Evolutionary conservation across 2,113 vertebrate genomes (phyloP).

Genomic region (Mormoops blainvillei): DNA sequence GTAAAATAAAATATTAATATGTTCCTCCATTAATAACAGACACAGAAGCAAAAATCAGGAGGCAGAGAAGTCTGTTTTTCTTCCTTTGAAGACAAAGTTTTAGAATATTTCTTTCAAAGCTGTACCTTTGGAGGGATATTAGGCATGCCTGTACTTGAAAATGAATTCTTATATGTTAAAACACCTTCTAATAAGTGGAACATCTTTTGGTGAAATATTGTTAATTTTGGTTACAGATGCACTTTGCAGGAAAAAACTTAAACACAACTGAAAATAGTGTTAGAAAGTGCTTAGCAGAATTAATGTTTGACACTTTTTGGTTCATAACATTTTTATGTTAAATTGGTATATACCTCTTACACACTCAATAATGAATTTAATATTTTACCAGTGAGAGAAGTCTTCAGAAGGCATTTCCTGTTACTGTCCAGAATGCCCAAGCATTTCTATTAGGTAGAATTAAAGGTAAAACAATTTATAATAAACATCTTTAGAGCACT

Average conservation of each 20-base stretch:
- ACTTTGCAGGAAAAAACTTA: neutral
- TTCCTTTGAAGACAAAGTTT: neutral
- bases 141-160: neutral
- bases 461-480: neutral
- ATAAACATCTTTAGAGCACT: neutral
- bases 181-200: neutral
- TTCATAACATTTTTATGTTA: neutral
- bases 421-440: neutral
- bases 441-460: neutral
- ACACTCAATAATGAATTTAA: neutral
- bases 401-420: neutral
- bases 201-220: neutral
- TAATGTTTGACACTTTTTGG: neutral
- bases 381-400: neutral
- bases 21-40: constrained; percentile 7
- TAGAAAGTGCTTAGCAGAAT: neutral
- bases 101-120: neutral
- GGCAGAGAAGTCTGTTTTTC: neutral
- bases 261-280: neutral
- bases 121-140: neutral
- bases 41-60: neutral
- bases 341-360: neutral
- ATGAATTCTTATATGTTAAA: constrained; percentile 10
- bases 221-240: neutral
- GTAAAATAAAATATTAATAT: constrained; percentile 6